Percentiles rank a stretch among this genome's conserved stretches.
These are phyloP conservation scores for Sylvilagus floridanus DNA, from an alignment of 2,797 vertebrate genomes.

Conservation along the genomic window DNA sequence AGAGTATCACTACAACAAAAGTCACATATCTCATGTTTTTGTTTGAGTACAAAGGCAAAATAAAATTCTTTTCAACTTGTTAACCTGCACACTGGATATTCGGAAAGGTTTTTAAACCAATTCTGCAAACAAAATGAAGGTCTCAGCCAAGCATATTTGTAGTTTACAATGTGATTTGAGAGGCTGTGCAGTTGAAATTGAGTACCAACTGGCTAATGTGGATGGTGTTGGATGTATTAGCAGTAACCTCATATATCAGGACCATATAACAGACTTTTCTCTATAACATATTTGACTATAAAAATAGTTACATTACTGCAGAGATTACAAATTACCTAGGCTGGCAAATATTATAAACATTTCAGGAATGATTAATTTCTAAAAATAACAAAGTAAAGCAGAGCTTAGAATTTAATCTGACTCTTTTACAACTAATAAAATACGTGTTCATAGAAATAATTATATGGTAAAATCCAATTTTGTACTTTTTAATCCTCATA, in stretches of 20 bases:
- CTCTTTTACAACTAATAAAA: conserved; percentile 85
- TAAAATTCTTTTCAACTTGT: not conserved
- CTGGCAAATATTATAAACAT: conserved; percentile 83
- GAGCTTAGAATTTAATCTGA: conserved; percentile 80
- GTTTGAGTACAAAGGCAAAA: conserved; percentile 12
- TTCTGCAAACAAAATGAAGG: not conserved
- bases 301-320: conserved; percentile 72
- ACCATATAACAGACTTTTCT: conserved; percentile 61
- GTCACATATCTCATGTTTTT: not conserved
- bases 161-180: not conserved
- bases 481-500: conserved; percentile 77
- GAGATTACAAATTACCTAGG: conserved; percentile 79
- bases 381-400: conserved; percentile 84
- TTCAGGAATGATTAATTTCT: conserved; percentile 85
- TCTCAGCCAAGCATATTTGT: not conserved
- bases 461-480: conserved; percentile 79
- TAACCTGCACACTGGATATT: not conserved
- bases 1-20: not conserved
- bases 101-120: not conserved
- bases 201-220: conserved; percentile 23
- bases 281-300: not conserved
- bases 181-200: not conserved
- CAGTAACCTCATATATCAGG: conserved; percentile 45
- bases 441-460: conserved; percentile 80
- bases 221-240: not conserved